These are phyloP conservation scores for Megalops atlanticus DNA, from an alignment of 2,113 vertebrate species.

Conservation along the genomic window DNA sequence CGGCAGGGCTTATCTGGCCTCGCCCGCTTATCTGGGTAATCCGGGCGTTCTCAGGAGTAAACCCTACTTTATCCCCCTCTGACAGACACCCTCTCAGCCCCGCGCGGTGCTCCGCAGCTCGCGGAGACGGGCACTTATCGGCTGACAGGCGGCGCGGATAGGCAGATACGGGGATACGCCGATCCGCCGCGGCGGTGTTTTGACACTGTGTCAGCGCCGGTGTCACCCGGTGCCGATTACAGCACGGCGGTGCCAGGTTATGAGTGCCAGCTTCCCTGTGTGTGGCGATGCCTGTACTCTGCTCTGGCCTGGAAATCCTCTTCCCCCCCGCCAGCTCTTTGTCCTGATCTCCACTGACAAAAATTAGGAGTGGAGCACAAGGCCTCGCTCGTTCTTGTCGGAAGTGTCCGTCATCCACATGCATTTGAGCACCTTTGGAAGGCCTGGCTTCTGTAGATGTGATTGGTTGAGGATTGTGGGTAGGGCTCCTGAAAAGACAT, in stretches of 20 bases:
- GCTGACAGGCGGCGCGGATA: background rate
- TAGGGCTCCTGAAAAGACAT: background rate
- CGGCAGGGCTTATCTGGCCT: slow-evolving; percentile 60
- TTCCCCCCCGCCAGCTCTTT: background rate
- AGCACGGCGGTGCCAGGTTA: background rate
- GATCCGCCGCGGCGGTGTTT: slow-evolving; percentile 22
- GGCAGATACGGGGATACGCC: no score
- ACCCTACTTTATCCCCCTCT: slow-evolving; percentile 54
- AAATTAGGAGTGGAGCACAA: no score
- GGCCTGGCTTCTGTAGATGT: slow-evolving; percentile 12
- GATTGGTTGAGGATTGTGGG: background rate
- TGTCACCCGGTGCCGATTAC: background rate
- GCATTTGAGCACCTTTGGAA: background rate
- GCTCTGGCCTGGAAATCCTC: no score
- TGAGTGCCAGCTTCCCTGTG: background rate
- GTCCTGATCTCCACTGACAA: no score
- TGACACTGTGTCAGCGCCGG: slow-evolving; percentile 15
- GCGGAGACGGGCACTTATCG: slow-evolving; percentile 35
- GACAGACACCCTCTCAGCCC: slow-evolving; percentile 58
- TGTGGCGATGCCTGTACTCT: background rate
- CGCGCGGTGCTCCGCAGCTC: slow-evolving; percentile 22
- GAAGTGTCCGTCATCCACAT: no score
- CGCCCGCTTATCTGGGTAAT: slow-evolving; percentile 65
- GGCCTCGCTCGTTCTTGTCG: no score
- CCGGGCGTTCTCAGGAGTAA: slow-evolving; percentile 65